Base-by-base conservation (phyloP, 2,113 vertebrate genomes). In the Amphiprion percula region DNA sequence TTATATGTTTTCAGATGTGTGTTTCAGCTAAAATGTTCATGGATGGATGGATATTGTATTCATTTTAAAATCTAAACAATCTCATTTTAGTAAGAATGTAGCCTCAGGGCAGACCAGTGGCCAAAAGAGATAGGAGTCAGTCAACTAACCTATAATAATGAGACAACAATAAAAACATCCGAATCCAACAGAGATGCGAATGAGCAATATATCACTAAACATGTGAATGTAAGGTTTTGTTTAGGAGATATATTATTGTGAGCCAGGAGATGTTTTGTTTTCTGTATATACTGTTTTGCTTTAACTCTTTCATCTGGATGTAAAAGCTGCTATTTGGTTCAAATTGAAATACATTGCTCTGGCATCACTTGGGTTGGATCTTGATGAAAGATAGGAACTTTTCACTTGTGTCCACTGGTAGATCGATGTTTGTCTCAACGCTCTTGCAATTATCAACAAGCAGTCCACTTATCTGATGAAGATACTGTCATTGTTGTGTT, bases 361-460 rank as follows among this genome's bases (percentile, higher is more conserved):
- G 26, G 8, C 26, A 28, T 77, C 10, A 52, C 17, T 60, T 67
- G 26, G 10, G 23, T 44, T 44, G 7, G 41, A 44, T 44, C 41
- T 76, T 72, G 56, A 55, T 70, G 5, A 54, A 56, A 63, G 52
- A 37, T 53, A 69, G 21, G 23, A 54, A 55, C 14, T 73, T 19
- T 74, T 59, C 6, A 69, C 12, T 64, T 47, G 15, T 6, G 12
- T 63, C 33, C 61, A 24, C 33, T 58, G 21, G 9, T 28, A 17
- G 16, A 24, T 44, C 41, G 21, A 12, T 46, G 23, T 72, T 28
- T 41, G 19, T 55, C 30, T 71, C 23, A 58, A 37, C 26, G 19
- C 17, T 39, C 23, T 44, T n/a, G 60, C 26, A 47, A 26, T 54
- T 61, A 73, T 12, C 17, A 37, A 41, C 11, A 50, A 16, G 16